A percentile compares a stretch with the other conserved stretches of the same genome.
Conservation (phyloP, 2,888 invertebrate genomes). For the Alcis repandata region DNA sequence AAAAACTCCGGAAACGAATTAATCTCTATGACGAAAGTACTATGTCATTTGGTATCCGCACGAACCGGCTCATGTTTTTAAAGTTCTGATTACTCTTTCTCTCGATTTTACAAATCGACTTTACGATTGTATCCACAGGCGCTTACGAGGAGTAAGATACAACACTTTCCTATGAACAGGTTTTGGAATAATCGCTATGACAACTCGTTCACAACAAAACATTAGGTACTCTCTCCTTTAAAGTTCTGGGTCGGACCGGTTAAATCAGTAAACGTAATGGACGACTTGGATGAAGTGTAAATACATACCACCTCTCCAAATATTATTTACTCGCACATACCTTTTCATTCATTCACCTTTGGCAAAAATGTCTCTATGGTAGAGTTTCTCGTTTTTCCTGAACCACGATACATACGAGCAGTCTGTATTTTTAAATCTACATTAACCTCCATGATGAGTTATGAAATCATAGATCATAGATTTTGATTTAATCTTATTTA, state of each 20-base stretch:
- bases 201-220: slow-evolving; percentile 25
- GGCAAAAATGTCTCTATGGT: not conserved
- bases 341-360: not conserved
- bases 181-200: slow-evolving; percentile 28
- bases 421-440: not conserved
- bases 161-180: slow-evolving; percentile 34
- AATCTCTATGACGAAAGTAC: slow-evolving; percentile 35
- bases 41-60: slow-evolving; percentile 31
- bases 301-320: not conserved
- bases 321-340: not conserved
- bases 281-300: not conserved
- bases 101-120: slow-evolving; percentile 28
- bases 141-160: slow-evolving; percentile 18
- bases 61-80: slow-evolving; percentile 14
- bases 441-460: not conserved
- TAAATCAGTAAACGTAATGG: slow-evolving; percentile 45
- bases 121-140: slow-evolving; percentile 18
- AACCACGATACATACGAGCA: too few relatives aligned
- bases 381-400: too few relatives aligned
- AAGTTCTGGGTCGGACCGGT: slow-evolving; percentile 39
- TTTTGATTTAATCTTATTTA: not conserved
- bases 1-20: slow-evolving; percentile 49
- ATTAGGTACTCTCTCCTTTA: slow-evolving; percentile 44
- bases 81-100: slow-evolving; percentile 35
- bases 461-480: not conserved